Percentiles rank a stretch among this genome's conserved stretches.
These are phyloP conservation scores for Notothenia coriiceps DNA, from an alignment of 2,113 vertebrate species.

Conservation along the genomic window DNA sequence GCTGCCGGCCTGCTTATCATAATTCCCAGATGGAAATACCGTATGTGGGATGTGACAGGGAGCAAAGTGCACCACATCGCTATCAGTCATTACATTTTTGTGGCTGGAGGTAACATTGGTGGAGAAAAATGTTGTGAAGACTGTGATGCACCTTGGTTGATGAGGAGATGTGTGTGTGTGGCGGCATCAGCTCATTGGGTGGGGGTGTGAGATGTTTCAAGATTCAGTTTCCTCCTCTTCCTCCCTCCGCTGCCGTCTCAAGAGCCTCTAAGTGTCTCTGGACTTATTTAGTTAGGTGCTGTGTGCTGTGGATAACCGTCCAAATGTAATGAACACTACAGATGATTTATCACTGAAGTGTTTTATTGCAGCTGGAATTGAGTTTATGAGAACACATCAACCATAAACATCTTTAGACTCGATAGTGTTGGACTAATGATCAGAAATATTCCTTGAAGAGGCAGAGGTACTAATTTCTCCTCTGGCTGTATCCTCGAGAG, in stretches of 20 bases:
- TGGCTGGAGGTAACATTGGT: constrained; percentile 19
- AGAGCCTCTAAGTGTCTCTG: constrained; percentile 29
- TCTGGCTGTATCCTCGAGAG: not conserved
- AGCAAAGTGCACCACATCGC: constrained; percentile 42
- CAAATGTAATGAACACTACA: not conserved
- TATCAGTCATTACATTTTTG: constrained; percentile 33
- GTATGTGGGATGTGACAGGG: constrained; percentile 44
- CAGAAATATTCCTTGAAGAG: not conserved
- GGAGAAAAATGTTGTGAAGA: not conserved
- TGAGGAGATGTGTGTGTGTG: constrained; percentile 11
- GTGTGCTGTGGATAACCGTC: not conserved
- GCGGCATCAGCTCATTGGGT: constrained; percentile 27
- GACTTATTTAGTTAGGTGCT: constrained; percentile 8
- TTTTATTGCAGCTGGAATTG: not conserved
- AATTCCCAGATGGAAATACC: constrained; percentile 47
- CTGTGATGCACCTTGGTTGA: not conserved
- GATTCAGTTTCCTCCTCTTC: constrained; percentile 35
- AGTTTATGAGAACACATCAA: not conserved
- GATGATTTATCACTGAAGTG: not conserved
- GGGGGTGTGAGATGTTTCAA: constrained; percentile 38
- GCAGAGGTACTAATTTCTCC: not conserved
- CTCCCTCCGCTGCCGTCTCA: constrained; percentile 27
- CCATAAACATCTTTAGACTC: not conserved
- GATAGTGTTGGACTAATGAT: constrained; percentile 1
- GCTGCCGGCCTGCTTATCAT: constrained; percentile 25